These are phyloP conservation scores for Xylota segnis DNA, from an alignment of 2,888 invertebrate genomes.

Conservation along the genomic window DNA sequence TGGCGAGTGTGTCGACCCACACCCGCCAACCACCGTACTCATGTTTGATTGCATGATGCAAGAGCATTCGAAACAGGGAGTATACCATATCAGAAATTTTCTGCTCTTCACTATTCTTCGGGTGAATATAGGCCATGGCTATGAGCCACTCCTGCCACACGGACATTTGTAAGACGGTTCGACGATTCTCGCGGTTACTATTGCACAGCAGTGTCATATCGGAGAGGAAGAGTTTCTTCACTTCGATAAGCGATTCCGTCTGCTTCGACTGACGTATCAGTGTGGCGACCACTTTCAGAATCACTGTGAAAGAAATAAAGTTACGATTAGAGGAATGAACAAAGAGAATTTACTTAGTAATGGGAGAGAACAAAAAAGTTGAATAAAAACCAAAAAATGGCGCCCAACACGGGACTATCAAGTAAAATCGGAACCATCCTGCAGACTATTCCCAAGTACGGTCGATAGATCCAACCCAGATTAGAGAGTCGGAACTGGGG, in stretches of 20 bases:
- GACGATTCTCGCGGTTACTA: slow-evolving; percentile 97
- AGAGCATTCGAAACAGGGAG: slow-evolving; percentile 97
- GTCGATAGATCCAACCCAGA: no score
- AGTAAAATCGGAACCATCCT: no score
- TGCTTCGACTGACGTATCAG: slow-evolving; percentile 98
- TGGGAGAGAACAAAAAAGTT: no score
- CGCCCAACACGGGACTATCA: no score
- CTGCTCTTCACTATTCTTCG: slow-evolving; percentile 96
- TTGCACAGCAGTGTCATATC: slow-evolving; percentile 99
- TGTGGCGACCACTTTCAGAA: slow-evolving; percentile 99
- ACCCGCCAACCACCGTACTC: slow-evolving; percentile 99
- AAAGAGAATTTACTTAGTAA: no score
- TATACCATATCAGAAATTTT: slow-evolving; percentile 99
- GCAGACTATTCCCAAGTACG: no score
- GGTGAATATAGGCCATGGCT: slow-evolving; percentile 99
- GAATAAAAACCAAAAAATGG: no score
- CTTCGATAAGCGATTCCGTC: slow-evolving; percentile 94
- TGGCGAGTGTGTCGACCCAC: slow-evolving; percentile 99
- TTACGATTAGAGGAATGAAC: background rate
- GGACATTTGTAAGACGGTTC: slow-evolving; percentile 99
- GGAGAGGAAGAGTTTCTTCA: slow-evolving; percentile 97
- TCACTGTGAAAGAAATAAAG: slow-evolving; percentile 88
- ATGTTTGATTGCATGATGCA: slow-evolving; percentile 99
- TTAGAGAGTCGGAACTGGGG: no score
- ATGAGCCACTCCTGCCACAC: slow-evolving; percentile 99